phyloP scores from a whole-genome alignment of 2,797 vertebrate genomes.

The Emydoidea blandingii region DNA sequence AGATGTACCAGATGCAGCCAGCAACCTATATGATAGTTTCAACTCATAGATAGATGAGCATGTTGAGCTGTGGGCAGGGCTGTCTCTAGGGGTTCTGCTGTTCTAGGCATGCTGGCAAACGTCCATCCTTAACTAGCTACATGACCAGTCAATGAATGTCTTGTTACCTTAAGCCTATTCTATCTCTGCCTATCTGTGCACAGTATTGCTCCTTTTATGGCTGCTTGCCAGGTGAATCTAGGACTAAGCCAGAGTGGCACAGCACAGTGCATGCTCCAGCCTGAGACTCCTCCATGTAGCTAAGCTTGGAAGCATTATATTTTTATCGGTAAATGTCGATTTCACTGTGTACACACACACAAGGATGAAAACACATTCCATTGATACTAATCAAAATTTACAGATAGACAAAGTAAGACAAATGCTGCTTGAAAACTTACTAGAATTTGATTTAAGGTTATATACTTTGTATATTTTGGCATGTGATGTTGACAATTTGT shows the following conservation, averaged over 20 bases:
- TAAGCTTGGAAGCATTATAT: neutral
- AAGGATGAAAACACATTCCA: no score
- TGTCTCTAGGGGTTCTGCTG: neutral
- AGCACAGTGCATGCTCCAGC: constrained; percentile 37
- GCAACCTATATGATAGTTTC: neutral
- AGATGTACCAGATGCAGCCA: neutral
- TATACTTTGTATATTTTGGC: neutral
- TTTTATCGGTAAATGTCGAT: no score
- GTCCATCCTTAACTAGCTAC: neutral
- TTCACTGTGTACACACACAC: no score
- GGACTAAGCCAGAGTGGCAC: rapidly evolving
- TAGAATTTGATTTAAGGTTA: neutral
- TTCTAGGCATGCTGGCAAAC: neutral
- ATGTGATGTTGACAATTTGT: neutral
- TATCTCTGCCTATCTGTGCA: rapidly evolving
- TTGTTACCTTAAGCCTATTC: rapidly evolving
- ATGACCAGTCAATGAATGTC: rapidly evolving
- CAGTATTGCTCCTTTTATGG: neutral
- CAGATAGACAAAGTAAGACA: neutral
- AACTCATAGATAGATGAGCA: neutral
- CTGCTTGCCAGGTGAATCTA: neutral
- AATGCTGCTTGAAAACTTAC: neutral
- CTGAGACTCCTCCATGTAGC: neutral
- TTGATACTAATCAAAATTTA: neutral
- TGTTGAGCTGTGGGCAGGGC: neutral